Evolutionary conservation across 2,888 invertebrate species (phyloP), one percentile per base, ranked within the genome.

Genomic region (Zaprionus bogoriensis): DNA sequence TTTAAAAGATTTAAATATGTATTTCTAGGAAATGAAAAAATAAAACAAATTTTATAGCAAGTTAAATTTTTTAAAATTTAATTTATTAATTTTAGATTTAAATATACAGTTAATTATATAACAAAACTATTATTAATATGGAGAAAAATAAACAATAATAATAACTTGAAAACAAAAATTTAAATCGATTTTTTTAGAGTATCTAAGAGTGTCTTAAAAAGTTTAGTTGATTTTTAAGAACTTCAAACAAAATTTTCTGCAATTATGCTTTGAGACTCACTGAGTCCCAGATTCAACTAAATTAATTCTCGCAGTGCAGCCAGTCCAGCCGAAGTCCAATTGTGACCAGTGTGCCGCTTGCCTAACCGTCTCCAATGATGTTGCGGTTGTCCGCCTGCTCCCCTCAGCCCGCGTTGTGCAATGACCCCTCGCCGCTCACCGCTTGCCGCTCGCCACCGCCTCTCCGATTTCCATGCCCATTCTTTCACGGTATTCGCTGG

Each of bases 341-440:
- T 46, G 42, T 19, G 50, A 57, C 41, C 55, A 41, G 55, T 57
- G n/a, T n/a, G n/a, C 45, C 60, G 17, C 22, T 38, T 14, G 48
- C 38, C 52, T 58, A 64, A 61, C 50, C 57, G 69, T 44, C 68
- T 73, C 66, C 76, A 67, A 58, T 65, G 73, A 74, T 65, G 82
- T 67, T 84, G 76, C 67, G 83, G 80, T 72, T 67, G 71, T 66
- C 77, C 62, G 38, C 32, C 20, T 17, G 22, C 20, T 4, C 30
- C 22, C n/a, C 28, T 38, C 28, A 20, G 41, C 12, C 36, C n/a
- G n/a, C n/a, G n/a, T n/a, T n/a, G n/a, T n/a, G n/a, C n/a, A n/a
- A n/a, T n/a, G n/a, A 1, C 20, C 38, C 5, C 47, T 19, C 36
- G n/a, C n/a, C n/a, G 28, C 44, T 28, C 9, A 9, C 27, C 4